Percentiles rank a stretch among this genome's conserved stretches.
Evolutionary conservation across 1,140 invertebrate species (phyloP).

Genomic region (Sitophilus oryzae): DNA sequence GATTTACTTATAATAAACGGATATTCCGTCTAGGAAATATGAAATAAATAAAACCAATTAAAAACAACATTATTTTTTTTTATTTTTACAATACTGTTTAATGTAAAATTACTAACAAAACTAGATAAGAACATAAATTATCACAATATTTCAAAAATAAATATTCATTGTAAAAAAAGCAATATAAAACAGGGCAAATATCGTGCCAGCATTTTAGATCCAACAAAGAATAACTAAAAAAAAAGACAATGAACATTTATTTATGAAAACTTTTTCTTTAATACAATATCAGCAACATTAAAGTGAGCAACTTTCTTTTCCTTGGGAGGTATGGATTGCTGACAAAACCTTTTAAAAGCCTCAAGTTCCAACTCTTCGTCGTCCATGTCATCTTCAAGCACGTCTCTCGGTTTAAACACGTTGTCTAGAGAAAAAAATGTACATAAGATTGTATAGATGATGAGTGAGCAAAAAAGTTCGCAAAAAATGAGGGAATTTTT

Average conservation of each 20-base stretch:
- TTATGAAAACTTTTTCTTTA: slow-evolving; percentile 35
- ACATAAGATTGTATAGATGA: no score
- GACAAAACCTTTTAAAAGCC: slow-evolving; percentile 73
- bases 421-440: slow-evolving; percentile 52
- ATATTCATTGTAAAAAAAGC: background rate
- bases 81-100: no score
- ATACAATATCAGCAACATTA: slow-evolving; percentile 41
- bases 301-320: slow-evolving; percentile 57
- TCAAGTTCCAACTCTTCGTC: slow-evolving; percentile 69
- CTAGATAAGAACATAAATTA: background rate
- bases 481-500: no score
- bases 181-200: background rate
- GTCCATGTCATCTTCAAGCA: slow-evolving; percentile 69
- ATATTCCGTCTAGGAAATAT: no score
- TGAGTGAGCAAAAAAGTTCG: no score
- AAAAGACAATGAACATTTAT: background rate
- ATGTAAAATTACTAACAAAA: no score
- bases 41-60: no score
- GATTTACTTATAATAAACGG: no score
- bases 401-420: slow-evolving; percentile 70
- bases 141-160: background rate
- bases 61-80: no score
- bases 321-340: slow-evolving; percentile 62
- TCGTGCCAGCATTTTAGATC: background rate
- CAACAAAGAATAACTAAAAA: background rate